Percentiles rank a stretch among this genome's conserved stretches.
These are phyloP conservation scores for Melipona beecheii DNA, from an alignment of 2,888 invertebrate species.

Conservation along the genomic window DNA sequence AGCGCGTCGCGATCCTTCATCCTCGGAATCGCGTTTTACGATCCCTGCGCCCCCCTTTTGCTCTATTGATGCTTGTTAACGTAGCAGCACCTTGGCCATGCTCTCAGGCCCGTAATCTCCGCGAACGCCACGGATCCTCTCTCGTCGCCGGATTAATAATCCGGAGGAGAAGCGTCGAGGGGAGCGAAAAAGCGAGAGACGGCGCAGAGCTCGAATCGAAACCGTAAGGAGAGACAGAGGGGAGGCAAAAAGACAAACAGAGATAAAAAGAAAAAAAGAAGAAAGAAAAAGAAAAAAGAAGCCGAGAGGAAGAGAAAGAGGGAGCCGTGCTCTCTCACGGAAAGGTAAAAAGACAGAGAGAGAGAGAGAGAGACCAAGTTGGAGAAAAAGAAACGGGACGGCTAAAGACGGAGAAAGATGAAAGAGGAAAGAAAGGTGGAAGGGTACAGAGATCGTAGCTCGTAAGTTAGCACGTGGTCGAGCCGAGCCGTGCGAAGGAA, in stretches of 20 bases:
- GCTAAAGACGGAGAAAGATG: slow-evolving; percentile 30
- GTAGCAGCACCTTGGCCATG: slow-evolving; percentile 68
- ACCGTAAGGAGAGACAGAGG: slow-evolving; percentile 53
- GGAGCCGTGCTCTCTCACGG: slow-evolving; percentile 30
- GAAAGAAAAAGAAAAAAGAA: too few species aligned
- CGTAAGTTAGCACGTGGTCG: slow-evolving; percentile 83
- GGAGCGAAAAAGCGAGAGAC: slow-evolving; percentile 65
- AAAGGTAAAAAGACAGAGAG: slow-evolving; percentile 33
- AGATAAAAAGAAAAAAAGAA: slow-evolving; percentile 30
- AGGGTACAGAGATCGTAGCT: slow-evolving; percentile 78
- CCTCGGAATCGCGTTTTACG: slow-evolving; percentile 54
- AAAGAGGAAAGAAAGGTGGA: slow-evolving; percentile 68
- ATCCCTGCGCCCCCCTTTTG: slow-evolving; percentile 20
- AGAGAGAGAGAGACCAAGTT: neutral
- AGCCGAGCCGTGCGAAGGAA: slow-evolving; percentile 74
- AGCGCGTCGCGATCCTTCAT: slow-evolving; percentile 56
- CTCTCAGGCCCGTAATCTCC: slow-evolving; percentile 66
- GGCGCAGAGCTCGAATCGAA: slow-evolving; percentile 32
- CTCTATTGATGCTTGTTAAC: slow-evolving; percentile 69
- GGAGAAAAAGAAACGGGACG: slow-evolving; percentile 5
- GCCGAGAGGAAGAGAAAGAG: neutral
- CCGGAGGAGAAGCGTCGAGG: slow-evolving; percentile 52
- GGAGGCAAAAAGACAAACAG: slow-evolving; percentile 54
- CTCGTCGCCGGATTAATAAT: slow-evolving; percentile 70
- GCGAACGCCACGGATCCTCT: slow-evolving; percentile 69